Percentiles rank a stretch among this genome's conserved stretches.
Conservation (phyloP, 2,797 vertebrate species). For the Synanceia verrucosa region DNA sequence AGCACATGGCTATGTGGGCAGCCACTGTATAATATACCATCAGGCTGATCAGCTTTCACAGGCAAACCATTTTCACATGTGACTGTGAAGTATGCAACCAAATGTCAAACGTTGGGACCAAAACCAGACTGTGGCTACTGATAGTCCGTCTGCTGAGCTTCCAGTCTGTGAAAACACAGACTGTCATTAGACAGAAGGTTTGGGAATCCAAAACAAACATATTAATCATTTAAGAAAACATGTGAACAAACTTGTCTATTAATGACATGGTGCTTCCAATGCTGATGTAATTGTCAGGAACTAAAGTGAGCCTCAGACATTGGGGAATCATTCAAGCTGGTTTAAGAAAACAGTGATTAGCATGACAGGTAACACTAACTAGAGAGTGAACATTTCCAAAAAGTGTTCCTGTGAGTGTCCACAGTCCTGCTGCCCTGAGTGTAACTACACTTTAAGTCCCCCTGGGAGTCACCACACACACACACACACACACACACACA, state of each 20-base stretch:
- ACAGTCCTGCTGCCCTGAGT: slow-evolving; percentile 31
- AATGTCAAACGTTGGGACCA: neutral
- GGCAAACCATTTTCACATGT: neutral
- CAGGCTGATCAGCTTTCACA: neutral
- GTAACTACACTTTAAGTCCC: slow-evolving; percentile 41
- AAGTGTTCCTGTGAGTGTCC: slow-evolving; percentile 32
- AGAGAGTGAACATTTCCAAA: neutral
- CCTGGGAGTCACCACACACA: slow-evolving; percentile 40
- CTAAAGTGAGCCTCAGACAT: slow-evolving; percentile 14
- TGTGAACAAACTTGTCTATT: slow-evolving; percentile 51
- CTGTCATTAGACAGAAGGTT: slow-evolving; percentile 47
- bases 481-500: slow-evolving; percentile 46
- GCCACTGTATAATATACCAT: neutral
- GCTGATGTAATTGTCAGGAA: slow-evolving; percentile 36
- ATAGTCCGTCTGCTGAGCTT: slow-evolving; percentile 36
- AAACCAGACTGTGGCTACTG: slow-evolving; percentile 23
- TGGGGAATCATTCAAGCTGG: slow-evolving; percentile 10
- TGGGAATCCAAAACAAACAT: slow-evolving; percentile 54
- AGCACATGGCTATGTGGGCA: neutral
- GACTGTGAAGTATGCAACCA: neutral
- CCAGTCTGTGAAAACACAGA: slow-evolving; percentile 58
- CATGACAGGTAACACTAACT: slow-evolving; percentile 1
- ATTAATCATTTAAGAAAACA: slow-evolving; percentile 62
- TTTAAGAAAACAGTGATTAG: slow-evolving; percentile 20
- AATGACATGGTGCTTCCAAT: slow-evolving; percentile 24